Conservation (phyloP, 2,888 invertebrate species). For the Poecilus cupreus region DNA sequence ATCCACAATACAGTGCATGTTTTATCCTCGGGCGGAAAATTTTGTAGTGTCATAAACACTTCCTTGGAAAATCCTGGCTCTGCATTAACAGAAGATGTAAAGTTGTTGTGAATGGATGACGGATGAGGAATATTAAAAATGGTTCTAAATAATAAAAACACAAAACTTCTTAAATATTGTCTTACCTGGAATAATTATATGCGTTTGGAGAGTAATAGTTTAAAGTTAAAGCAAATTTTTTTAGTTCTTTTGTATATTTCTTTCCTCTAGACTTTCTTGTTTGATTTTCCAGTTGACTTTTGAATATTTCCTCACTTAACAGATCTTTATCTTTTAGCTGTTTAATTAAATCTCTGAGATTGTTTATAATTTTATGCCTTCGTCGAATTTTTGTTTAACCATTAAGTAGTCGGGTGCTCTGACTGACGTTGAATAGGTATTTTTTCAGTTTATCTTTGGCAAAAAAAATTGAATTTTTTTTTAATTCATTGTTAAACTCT, state of each 20-base stretch:
- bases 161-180: not conserved
- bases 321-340: too few species aligned
- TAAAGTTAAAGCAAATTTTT: constrained; percentile 15
- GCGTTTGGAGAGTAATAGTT: constrained; percentile 27
- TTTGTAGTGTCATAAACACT: too few species aligned
- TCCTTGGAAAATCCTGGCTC: constrained; percentile 27
- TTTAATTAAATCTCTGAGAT: too few species aligned
- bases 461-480: not conserved
- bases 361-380: too few species aligned
- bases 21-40: too few species aligned
- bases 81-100: constrained; percentile 19
- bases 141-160: not conserved
- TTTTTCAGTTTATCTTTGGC: not conserved
- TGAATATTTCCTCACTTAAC: too few species aligned
- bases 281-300: not conserved
- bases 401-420: not conserved
- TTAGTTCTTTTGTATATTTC: constrained; percentile 4
- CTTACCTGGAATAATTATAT: not conserved
- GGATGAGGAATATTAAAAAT: constrained; percentile 22
- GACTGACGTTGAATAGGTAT: constrained; percentile 17
- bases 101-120: constrained; percentile 24
- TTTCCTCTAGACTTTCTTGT: not conserved
- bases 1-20: too few species aligned
- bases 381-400: too few species aligned
- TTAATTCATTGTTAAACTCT: constrained; percentile 46